These are phyloP conservation scores for Cladopsammia gracilis DNA, from an alignment of 64 coral and sea anemone genomes.

Conservation along the genomic window DNA sequence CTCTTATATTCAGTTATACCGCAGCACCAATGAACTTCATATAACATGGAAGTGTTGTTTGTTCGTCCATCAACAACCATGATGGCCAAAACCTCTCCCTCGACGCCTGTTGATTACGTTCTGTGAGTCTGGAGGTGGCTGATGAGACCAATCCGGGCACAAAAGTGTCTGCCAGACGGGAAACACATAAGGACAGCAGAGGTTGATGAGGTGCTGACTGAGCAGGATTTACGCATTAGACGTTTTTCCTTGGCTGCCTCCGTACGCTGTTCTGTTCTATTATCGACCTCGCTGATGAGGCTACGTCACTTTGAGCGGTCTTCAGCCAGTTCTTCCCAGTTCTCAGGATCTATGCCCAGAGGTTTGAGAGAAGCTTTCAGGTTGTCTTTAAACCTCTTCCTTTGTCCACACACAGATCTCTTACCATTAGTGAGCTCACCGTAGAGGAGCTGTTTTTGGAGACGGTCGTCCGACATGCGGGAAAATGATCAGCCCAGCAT, in stretches of 20 bases:
- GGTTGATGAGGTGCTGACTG: conserved; percentile 31
- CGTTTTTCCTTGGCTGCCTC: not conserved
- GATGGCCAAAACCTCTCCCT: conserved; percentile 31
- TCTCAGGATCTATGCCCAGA: conserved; percentile 29
- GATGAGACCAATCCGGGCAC: conserved; percentile 51
- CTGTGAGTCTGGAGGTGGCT: conserved; percentile 50
- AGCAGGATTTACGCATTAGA: not conserved
- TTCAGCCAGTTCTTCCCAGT: conserved; percentile 27
- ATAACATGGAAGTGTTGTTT: too few relatives aligned
- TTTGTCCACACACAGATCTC: conserved; percentile 2
- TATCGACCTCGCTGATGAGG: conserved; percentile 11
- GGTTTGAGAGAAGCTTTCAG: conserved; percentile 52
- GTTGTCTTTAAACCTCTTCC: conserved; percentile 59
- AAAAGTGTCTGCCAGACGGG: conserved; percentile 21
- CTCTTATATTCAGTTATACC: too few relatives aligned
- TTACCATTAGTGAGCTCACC: conserved; percentile 41
- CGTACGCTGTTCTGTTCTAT: not conserved
- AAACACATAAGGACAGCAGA: not conserved
- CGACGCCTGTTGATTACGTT: not conserved
- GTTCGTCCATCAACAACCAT: not conserved
- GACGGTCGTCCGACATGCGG: conserved; percentile 26
- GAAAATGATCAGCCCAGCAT: too few relatives aligned
- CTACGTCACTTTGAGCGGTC: conserved; percentile 29
- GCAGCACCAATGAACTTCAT: too few relatives aligned
- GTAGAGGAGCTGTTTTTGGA: conserved; percentile 47